These are phyloP conservation scores for Camponotus floridanus DNA, from an alignment of 1,140 invertebrate species.

Conservation along the genomic window DNA sequence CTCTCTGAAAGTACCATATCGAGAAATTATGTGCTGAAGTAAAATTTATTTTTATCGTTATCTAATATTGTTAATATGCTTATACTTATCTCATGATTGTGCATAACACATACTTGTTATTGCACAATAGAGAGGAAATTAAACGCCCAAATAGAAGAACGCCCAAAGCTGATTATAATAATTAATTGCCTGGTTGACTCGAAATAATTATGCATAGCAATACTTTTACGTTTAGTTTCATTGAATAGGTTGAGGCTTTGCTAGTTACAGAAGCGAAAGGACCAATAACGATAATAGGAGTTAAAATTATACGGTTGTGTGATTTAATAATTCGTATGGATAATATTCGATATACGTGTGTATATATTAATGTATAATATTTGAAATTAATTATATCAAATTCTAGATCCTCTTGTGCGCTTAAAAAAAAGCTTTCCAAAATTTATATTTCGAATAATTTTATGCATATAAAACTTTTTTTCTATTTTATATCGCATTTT, in stretches of 20 bases:
- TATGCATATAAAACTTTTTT: no score
- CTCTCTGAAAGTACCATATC: not conserved
- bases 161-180: constrained; percentile 71
- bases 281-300: constrained; percentile 34
- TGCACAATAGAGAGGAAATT: constrained; percentile 32
- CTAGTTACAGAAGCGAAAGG: constrained; percentile 45
- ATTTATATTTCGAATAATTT: not conserved
- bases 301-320: not conserved
- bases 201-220: constrained; percentile 31
- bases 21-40: not conserved
- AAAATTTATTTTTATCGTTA: not conserved
- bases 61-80: not conserved
- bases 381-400: not conserved
- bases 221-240: constrained; percentile 29
- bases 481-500: not conserved
- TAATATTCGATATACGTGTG: not conserved
- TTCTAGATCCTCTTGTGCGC: not conserved
- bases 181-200: constrained; percentile 70
- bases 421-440: not conserved
- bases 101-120: not conserved
- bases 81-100: not conserved
- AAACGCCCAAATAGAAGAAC: constrained; percentile 31
- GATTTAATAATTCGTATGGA: not conserved
- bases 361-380: not conserved
- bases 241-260: constrained; percentile 47